These are phyloP conservation scores for Drosophila ezoana DNA, from an alignment of 2,888 invertebrate species.

Conservation along the genomic window DNA sequence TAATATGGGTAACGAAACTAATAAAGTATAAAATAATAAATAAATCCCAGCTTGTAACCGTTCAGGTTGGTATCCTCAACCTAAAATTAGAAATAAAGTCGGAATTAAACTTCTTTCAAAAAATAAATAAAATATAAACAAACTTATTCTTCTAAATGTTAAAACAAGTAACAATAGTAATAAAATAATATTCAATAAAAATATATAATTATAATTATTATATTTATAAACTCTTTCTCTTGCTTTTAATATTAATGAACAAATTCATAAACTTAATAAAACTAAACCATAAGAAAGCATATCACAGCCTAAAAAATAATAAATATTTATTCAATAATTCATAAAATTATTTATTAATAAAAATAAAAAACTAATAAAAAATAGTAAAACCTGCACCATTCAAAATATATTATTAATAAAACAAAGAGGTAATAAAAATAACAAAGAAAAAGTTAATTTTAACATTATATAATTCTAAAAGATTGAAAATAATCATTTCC, in stretches of 20 bases:
- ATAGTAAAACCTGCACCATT: slow-evolving; percentile 86
- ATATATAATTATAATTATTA: slow-evolving; percentile 85
- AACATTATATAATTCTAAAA: too few species aligned
- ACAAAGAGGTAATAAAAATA: slow-evolving; percentile 84
- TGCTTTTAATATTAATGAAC: slow-evolving; percentile 87
- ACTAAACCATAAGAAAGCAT: slow-evolving; percentile 86
- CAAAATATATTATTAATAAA: slow-evolving; percentile 85
- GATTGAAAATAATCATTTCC: too few species aligned
- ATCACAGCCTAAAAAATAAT: slow-evolving; percentile 85
- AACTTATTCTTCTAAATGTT: slow-evolving; percentile 37
- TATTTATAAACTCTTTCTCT: slow-evolving; percentile 81
- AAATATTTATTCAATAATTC: slow-evolving; percentile 69
- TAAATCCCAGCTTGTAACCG: slow-evolving; percentile 89
- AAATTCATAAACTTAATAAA: slow-evolving; percentile 88
- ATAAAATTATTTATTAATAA: slow-evolving; percentile 69
- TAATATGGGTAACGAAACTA: slow-evolving; percentile 87
- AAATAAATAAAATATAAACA: slow-evolving; percentile 41
- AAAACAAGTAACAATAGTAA: slow-evolving; percentile 86
- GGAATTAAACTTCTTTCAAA: slow-evolving; percentile 88
- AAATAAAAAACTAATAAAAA: slow-evolving; percentile 86
- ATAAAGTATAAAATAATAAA: slow-evolving; percentile 90
- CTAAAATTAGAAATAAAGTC: slow-evolving; percentile 88
- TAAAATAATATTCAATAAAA: slow-evolving; percentile 85
- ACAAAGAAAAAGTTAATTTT: slow-evolving; percentile 74
- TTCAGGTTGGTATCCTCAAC: slow-evolving; percentile 89